Conservation (phyloP, 2,888 invertebrate genomes). For the Microplitis manilae region DNA sequence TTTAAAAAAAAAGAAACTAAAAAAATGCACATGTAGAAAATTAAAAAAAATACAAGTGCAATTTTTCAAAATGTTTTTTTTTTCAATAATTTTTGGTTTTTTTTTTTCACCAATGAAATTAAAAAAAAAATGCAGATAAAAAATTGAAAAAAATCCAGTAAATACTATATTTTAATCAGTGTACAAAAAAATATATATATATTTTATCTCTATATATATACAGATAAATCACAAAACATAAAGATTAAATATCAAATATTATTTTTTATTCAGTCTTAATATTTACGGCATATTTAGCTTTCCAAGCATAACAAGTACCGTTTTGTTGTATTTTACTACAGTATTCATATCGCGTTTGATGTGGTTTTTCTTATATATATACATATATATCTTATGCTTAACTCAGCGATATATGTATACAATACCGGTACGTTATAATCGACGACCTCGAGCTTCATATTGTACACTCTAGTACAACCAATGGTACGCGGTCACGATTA, state of each 20-base stretch:
- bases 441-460: constrained; percentile 28
- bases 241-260: background rate
- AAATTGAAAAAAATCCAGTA: too few relatives aligned
- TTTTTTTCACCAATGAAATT: too few relatives aligned
- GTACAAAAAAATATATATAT: background rate
- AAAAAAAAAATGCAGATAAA: too few relatives aligned
- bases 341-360: background rate
- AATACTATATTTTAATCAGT: too few relatives aligned
- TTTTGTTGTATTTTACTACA: background rate
- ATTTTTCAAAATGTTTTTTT: too few relatives aligned
- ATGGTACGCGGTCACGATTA: constrained; percentile 19
- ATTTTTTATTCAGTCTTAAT: background rate
- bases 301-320: constrained; percentile 1
- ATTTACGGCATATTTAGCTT: constrained; percentile 1
- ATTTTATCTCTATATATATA: background rate
- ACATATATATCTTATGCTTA: constrained; percentile 3
- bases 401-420: background rate
- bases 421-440: constrained; percentile 29
- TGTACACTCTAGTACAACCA: constrained; percentile 2
- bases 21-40: too few relatives aligned
- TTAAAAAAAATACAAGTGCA: too few relatives aligned
- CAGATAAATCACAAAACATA: background rate
- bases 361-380: constrained; percentile 7
- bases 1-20: too few relatives aligned
- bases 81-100: too few relatives aligned